Evolutionary conservation across 2,797 vertebrate species (phyloP).

Genomic region (Hoplostethus atlanticus): DNA sequence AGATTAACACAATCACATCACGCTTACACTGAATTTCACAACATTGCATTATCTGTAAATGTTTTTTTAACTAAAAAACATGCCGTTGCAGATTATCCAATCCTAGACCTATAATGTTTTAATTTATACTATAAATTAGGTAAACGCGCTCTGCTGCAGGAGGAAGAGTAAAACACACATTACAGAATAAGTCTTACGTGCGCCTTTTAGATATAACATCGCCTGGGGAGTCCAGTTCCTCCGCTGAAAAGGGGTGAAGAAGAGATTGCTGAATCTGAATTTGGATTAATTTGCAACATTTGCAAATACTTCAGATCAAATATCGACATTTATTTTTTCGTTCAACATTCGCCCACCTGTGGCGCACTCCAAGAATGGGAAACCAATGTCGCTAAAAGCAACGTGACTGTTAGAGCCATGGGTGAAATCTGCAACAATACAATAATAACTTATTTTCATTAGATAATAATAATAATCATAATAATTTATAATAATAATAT

Average conservation of each 20-base stretch:
- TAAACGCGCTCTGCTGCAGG: not conserved
- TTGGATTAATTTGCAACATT: not conserved
- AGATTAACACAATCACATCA: slow-evolving; percentile 13
- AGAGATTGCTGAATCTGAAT: not conserved
- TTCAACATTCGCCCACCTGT: slow-evolving; percentile 37
- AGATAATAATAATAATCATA: not conserved
- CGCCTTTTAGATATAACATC: slow-evolving; percentile 75
- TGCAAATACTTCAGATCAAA: not conserved
- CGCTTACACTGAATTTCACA: not conserved
- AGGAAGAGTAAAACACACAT: too few relatives aligned
- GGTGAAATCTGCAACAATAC: slow-evolving; percentile 39
- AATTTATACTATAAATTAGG: too few relatives aligned
- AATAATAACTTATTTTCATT: not conserved
- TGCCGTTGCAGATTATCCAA: not conserved
- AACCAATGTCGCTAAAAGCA: slow-evolving; percentile 59
- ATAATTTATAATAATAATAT: too few relatives aligned
- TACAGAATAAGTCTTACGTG: slow-evolving; percentile 60
- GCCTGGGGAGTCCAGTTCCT: slow-evolving; percentile 78
- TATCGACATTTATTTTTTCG: not conserved
- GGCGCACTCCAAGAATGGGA: slow-evolving; percentile 59
- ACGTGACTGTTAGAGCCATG: slow-evolving; percentile 53
- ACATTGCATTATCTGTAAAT: not conserved
- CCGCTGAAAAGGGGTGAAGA: slow-evolving; percentile 44
- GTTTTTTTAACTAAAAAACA: not conserved
- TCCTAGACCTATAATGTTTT: too few relatives aligned